These are phyloP conservation scores for Plodia interpunctella DNA, from an alignment of 1,140 invertebrate species.

Conservation along the genomic window DNA sequence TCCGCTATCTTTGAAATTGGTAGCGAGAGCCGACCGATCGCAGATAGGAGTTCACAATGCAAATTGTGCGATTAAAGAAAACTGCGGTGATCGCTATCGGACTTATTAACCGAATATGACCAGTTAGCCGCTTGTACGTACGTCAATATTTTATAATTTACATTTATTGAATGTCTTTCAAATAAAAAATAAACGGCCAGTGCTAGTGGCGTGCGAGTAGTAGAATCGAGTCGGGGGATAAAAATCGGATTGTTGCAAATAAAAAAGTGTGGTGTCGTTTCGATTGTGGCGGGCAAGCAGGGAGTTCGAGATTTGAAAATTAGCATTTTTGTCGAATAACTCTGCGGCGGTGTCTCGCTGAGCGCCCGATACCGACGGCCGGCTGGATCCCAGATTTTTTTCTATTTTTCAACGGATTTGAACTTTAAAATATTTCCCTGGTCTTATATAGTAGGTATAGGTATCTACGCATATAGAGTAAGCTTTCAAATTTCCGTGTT, in stretches of 20 bases:
- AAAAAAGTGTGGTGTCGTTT: slow-evolving; percentile 34
- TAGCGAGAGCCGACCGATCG: slow-evolving; percentile 42
- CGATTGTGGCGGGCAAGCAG: slow-evolving; percentile 43
- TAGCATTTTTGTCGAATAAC: slow-evolving; percentile 76
- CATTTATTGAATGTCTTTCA: slow-evolving; percentile 13
- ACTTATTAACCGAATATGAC: slow-evolving; percentile 46
- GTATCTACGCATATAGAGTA: no score
- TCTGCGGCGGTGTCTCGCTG: slow-evolving; percentile 65
- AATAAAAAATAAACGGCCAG: slow-evolving; percentile 15
- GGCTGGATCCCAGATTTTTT: slow-evolving; percentile 49
- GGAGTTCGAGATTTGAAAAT: slow-evolving; percentile 70
- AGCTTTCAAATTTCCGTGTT: no score
- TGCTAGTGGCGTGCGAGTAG: slow-evolving; percentile 17
- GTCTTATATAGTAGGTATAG: slow-evolving; percentile 21
- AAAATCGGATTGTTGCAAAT: slow-evolving; percentile 36
- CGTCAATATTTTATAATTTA: slow-evolving; percentile 26
- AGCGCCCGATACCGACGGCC: slow-evolving; percentile 57
- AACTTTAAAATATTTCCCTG: slow-evolving; percentile 59
- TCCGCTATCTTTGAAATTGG: slow-evolving; percentile 57
- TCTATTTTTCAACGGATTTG: slow-evolving; percentile 58
- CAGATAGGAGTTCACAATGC: slow-evolving; percentile 51
- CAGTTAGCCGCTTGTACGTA: slow-evolving; percentile 30
- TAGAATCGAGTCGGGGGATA: slow-evolving; percentile 20
- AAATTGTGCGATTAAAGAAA: slow-evolving; percentile 73
- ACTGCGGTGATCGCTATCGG: slow-evolving; percentile 54